Percentiles rank a stretch among this genome's conserved stretches.
These are phyloP conservation scores for Eupleurogrammus muticus DNA, from an alignment of 2,797 vertebrate species.

Conservation along the genomic window DNA sequence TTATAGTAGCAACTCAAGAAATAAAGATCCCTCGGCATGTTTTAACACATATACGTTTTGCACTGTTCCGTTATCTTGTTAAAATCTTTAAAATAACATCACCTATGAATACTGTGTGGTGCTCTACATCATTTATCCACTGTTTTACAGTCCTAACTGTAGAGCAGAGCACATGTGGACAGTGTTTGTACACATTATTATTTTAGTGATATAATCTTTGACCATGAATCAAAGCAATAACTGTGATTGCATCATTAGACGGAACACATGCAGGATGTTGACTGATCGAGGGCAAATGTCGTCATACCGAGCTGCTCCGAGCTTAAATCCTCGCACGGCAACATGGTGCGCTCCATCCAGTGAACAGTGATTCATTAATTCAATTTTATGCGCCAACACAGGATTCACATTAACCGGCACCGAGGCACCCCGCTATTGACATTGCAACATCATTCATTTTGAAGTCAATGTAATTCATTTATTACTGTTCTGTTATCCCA, in stretches of 20 bases:
- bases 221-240: constrained; percentile 24
- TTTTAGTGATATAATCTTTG: constrained; percentile 9
- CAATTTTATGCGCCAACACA: constrained; percentile 26
- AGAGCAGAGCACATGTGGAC: too few species aligned
- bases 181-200: too few species aligned
- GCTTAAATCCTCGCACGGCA: constrained; percentile 9
- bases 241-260: constrained; percentile 39
- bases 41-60: too few species aligned
- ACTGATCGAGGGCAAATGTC: constrained; percentile 27
- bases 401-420: constrained; percentile 22
- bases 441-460: constrained; percentile 40
- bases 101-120: too few species aligned
- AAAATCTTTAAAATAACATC: too few species aligned
- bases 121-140: too few species aligned
- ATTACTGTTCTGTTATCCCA: constrained; percentile 35
- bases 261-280: constrained; percentile 13
- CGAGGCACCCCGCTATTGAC: constrained; percentile 43
- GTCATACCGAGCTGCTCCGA: constrained; percentile 13
- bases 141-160: too few species aligned
- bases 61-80: too few species aligned
- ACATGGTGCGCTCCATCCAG: constrained; percentile 3
- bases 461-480: constrained; percentile 32
- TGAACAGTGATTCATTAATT: constrained; percentile 38
- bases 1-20: neutral
- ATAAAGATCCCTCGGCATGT: too few species aligned